phyloP scores from a whole-genome alignment of 2,888 invertebrate species.

The Idaea biselata region DNA sequence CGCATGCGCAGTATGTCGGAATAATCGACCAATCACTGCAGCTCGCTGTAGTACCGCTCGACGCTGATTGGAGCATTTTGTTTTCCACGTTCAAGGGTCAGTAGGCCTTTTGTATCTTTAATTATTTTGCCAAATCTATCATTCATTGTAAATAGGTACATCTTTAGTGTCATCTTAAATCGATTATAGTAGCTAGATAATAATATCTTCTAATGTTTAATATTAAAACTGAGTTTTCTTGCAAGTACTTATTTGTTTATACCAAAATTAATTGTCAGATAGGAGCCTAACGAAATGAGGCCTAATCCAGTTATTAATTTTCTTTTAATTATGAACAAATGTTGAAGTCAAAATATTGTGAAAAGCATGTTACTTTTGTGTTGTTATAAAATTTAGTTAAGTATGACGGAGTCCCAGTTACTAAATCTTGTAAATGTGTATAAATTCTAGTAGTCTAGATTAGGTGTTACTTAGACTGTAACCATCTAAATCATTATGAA shows the following conservation, averaged over 20 bases:
- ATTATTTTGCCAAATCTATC: conserved; percentile 75
- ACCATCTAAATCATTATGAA: conserved; percentile 63
- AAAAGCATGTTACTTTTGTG: conserved; percentile 18
- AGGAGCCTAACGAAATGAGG: conserved; percentile 23
- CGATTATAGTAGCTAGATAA: conserved; percentile 40
- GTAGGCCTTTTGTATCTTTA: conserved; percentile 41
- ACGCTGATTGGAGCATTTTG: background rate
- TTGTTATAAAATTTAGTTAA: conserved; percentile 18
- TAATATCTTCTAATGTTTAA: conserved; percentile 29
- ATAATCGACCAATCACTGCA: background rate
- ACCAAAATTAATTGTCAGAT: background rate
- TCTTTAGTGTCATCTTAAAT: conserved; percentile 41
- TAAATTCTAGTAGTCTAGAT: conserved; percentile 73
- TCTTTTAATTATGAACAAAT: conserved; percentile 7
- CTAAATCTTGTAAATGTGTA: conserved; percentile 71
- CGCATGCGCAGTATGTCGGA: background rate
- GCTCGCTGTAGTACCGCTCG: background rate
- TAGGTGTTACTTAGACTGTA: conserved; percentile 77
- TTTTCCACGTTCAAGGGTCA: background rate
- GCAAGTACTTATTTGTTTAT: background rate
- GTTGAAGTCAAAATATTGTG: conserved; percentile 24
- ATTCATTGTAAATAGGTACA: conserved; percentile 66
- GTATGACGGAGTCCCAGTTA: conserved; percentile 58
- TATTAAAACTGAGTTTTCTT: conserved; percentile 42
- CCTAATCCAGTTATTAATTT: conserved; percentile 26